phyloP scores from a whole-genome alignment of 1,140 invertebrate species.

The Microplitis demolitor region DNA sequence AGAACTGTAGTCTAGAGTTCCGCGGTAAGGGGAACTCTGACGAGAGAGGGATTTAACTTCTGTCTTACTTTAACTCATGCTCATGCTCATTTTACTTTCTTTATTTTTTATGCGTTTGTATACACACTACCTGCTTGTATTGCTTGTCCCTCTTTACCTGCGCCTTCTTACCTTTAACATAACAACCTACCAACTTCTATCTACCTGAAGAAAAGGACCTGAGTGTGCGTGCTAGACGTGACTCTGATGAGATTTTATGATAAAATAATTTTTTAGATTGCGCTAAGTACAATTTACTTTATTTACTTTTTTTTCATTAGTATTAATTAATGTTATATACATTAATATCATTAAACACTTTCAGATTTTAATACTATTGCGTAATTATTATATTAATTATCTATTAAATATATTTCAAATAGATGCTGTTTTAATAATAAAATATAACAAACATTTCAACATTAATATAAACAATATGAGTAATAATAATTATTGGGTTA shows the following conservation, averaged over 20 bases:
- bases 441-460: no score
- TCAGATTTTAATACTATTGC: no score
- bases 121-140: neutral
- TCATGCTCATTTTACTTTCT: neutral
- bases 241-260: neutral
- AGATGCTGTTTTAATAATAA: no score
- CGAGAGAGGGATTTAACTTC: neutral
- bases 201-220: neutral
- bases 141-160: no score
- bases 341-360: no score
- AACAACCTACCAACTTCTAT: neutral
- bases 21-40: neutral
- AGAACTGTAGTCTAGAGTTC: neutral
- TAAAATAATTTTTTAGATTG: neutral
- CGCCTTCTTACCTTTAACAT: no score
- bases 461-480: no score
- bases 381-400: no score
- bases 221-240: neutral
- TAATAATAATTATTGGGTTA: neutral
- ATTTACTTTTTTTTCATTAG: no score
- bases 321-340: no score
- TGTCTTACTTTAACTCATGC: slow-evolving; percentile 6
- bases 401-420: no score
- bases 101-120: neutral
- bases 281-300: no score